These are phyloP conservation scores for Drosophila truncata DNA, from an alignment of 1,140 invertebrate species.

Conservation along the genomic window DNA sequence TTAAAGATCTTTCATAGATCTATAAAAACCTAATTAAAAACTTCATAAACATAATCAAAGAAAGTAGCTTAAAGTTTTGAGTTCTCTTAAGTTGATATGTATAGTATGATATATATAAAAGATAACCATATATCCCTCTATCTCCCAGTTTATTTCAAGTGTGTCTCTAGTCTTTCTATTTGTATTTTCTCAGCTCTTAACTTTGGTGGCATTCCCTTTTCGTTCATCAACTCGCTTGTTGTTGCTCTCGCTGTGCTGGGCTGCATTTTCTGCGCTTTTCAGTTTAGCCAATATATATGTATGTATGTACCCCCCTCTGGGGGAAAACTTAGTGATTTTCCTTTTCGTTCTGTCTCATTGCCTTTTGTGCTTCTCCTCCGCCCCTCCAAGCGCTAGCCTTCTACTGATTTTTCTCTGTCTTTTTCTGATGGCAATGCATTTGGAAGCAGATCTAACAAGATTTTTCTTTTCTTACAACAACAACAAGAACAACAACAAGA, in stretches of 20 bases:
- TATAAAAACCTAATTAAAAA: too few relatives aligned
- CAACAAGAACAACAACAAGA: constrained; percentile 9
- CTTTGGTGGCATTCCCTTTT: constrained; percentile 46
- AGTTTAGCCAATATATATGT: constrained; percentile 34
- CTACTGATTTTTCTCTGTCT: constrained; percentile 19
- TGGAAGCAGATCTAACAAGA: constrained; percentile 67
- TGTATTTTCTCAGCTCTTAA: constrained; percentile 17
- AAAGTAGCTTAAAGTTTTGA: not conserved
- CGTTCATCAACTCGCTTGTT: constrained; percentile 61
- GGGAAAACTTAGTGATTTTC: constrained; percentile 12
- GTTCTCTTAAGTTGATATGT: not conserved
- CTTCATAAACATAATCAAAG: not conserved
- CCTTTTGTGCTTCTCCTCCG: constrained; percentile 16
- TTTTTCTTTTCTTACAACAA: constrained; percentile 53
- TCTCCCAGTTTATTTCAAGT: not conserved
- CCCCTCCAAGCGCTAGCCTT: not conserved
- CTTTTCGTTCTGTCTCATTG: constrained; percentile 52
- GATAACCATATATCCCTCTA: not conserved
- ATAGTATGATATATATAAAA: not conserved
- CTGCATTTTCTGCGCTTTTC: constrained; percentile 64
- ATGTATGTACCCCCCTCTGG: not conserved
- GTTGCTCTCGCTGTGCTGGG: constrained; percentile 25
- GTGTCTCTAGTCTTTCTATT: not conserved
- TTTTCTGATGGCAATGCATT: constrained; percentile 58
- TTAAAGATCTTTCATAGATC: not conserved